These are phyloP conservation scores for Hypsibius dujardini DNA, from an alignment of 1,140 invertebrate species.

Conservation along the genomic window DNA sequence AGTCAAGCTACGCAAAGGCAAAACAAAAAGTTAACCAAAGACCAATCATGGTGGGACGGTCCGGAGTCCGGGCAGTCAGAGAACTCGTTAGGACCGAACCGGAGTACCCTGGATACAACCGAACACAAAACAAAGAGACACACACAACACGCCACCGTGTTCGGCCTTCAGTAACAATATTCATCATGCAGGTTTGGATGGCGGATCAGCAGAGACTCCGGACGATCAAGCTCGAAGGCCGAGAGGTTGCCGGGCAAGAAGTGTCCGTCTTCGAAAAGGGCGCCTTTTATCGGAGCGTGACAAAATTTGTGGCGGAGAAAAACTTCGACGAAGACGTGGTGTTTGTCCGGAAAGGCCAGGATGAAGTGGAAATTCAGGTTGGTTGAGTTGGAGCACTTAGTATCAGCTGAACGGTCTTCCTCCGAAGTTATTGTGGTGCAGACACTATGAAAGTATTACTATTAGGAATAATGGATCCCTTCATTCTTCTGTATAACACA, in stretches of 20 bases:
- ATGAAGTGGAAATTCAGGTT: conserved; percentile 12
- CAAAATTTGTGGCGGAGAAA: neutral
- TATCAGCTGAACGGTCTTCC: neutral
- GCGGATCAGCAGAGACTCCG: neutral
- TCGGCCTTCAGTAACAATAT: neutral
- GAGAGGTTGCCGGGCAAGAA: neutral
- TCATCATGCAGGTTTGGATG: too few species aligned
- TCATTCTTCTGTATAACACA: neutral
- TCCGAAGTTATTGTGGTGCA: neutral
- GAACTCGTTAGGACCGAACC: too few species aligned
- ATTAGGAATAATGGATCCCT: neutral
- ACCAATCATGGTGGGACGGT: too few species aligned
- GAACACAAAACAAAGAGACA: too few species aligned
- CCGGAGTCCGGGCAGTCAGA: too few species aligned
- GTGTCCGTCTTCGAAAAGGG: neutral
- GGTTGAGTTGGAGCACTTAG: neutral
- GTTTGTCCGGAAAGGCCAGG: neutral
- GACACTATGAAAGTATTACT: neutral
- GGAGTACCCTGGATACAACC: too few species aligned
- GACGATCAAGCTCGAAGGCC: neutral
- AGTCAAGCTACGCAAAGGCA: too few species aligned
- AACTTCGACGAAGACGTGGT: conserved; percentile 4
- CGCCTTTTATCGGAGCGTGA: neutral
- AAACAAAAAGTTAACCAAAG: too few species aligned
- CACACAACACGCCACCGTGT: neutral